Base-by-base conservation (phyloP, 2,797 vertebrate species). In the Melopsittacus undulatus region DNA sequence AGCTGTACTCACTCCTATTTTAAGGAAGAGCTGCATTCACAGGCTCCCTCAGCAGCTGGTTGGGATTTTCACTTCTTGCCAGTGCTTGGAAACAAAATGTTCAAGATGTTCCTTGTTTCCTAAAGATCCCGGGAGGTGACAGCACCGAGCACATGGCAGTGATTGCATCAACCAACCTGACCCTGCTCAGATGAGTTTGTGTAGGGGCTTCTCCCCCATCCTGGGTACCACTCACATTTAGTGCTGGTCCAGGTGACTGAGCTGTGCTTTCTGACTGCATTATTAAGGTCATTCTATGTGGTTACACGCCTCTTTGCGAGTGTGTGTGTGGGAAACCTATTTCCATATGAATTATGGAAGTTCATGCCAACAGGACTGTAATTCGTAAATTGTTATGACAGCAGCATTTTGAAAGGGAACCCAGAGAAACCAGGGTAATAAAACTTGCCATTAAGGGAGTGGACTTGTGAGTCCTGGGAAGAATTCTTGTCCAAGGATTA, bases 351-450 rank as follows among this genome's bases (percentile, higher is more conserved):
- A 72, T 78, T 51, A 89, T 79, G 89, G 51, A 82, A 72, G 68
- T 62, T 78, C 83, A 59, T 38, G 76, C 62, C 93, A 66, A 52
- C 43, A 40, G 80, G 62, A 52, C 92, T 51, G 72, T 89, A 94
- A 92, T 93, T 92, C 45, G 9, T 70, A 81, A 78, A 51, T 68
- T 63, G 57, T 94, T 90, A 51, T 82, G 93, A 90, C 87, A 88
- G 76, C 51, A 92, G 76, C 92, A 46, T 85, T 82, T 89, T 90
- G 77, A 87, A 90, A 75, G 79, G 48, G 77, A 69, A 87, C 87
- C 46, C 86, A 56, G 93, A 79, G 87, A 94, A 95, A 92, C 54
- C 62, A 17, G 59, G 82, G 89, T 74, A 92, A 92, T 94, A 94
- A 92, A 94, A 73, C 83, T 83, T 84, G 78, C 78, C 81, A 72